phyloP scores from a whole-genome alignment of 2,113 vertebrate species.

The Gorilla gorilla region DNA sequence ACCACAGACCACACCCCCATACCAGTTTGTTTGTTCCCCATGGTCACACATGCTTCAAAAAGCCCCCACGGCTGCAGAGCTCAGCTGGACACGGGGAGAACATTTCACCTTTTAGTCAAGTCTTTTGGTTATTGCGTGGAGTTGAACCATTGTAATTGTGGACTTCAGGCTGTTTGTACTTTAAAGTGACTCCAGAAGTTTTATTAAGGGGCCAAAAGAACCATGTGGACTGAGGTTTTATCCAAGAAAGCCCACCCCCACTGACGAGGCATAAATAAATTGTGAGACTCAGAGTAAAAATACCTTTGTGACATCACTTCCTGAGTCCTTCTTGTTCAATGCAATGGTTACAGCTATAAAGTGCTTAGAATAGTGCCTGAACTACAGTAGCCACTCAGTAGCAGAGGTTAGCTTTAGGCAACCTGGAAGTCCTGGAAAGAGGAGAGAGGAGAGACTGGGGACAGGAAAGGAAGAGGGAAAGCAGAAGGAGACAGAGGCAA shows the following conservation, averaged over 20 bases:
- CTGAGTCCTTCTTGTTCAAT: background rate
- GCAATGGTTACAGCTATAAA: background rate
- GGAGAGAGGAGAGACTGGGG: background rate
- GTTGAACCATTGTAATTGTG: background rate
- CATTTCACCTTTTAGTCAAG: background rate
- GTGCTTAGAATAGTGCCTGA: background rate
- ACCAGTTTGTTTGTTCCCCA: background rate
- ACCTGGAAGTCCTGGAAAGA: background rate
- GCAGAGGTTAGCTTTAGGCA: background rate
- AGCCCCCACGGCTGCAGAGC: background rate
- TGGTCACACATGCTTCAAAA: background rate
- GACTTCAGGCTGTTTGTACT: background rate
- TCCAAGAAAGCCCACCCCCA: background rate
- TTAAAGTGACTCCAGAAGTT: background rate
- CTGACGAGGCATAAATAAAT: background rate
- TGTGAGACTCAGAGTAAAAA: background rate
- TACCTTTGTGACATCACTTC: conserved; percentile 3
- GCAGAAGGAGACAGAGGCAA: background rate
- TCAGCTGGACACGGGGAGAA: background rate
- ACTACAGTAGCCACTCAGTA: background rate
- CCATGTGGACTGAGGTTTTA: background rate
- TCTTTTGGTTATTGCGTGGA: background rate
- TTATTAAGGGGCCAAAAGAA: background rate
- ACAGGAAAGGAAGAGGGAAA: background rate
- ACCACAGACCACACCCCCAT: background rate